Evolutionary conservation across 2,113 vertebrate species (phyloP).

Genomic region (Tonatia bakeri): DNA sequence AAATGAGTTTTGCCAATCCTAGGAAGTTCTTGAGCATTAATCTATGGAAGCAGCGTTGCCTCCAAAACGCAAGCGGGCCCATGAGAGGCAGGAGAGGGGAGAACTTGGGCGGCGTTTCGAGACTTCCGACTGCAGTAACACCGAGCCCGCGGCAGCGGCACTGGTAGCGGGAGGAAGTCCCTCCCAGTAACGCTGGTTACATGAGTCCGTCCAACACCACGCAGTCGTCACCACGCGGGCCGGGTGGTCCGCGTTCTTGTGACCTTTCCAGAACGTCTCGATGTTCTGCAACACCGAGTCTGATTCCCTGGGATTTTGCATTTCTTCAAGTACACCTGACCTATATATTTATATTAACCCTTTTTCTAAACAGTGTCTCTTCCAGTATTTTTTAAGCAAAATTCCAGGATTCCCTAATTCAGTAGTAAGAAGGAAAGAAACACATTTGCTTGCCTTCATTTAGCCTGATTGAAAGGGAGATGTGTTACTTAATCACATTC

Average conservation of each 20-base stretch:
- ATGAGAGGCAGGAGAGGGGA: accelerated
- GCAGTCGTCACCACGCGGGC: too few relatives aligned
- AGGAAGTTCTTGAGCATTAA: neutral
- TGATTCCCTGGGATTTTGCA: neutral
- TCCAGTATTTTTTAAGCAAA: neutral
- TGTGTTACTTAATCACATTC: neutral
- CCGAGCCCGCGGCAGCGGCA: neutral
- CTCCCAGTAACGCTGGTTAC: too few relatives aligned
- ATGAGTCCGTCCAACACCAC: neutral
- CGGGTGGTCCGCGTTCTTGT: accelerated
- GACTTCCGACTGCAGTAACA: neutral
- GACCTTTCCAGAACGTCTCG: neutral
- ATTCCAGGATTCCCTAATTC: neutral
- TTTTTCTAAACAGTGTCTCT: neutral
- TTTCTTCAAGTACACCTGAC: neutral
- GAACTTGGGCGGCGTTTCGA: neutral
- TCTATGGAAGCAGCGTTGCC: neutral
- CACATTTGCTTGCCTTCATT: neutral
- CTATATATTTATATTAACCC: neutral
- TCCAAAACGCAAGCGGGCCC: neutral
- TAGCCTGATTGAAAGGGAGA: neutral
- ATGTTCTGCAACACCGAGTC: neutral
- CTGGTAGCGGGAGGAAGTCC: neutral
- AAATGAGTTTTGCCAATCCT: neutral
- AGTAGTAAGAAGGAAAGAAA: neutral